Conservation (phyloP, 2,797 vertebrate genomes). For the Cirrhinus mrigala region DNA sequence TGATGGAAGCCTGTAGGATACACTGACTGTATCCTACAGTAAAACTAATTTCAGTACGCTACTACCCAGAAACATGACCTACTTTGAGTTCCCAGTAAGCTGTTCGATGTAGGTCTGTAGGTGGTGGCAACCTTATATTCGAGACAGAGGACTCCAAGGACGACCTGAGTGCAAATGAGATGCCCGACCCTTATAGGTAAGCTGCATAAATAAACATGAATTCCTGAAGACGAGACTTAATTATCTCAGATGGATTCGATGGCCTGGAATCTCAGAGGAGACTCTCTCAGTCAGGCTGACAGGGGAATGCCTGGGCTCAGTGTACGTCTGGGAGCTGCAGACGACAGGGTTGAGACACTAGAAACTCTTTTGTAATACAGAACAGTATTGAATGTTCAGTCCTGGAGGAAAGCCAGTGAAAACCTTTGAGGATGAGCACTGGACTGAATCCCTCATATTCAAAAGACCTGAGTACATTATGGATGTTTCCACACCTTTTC, state of each 20-base stretch:
- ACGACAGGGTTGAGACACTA: slow-evolving; percentile 30
- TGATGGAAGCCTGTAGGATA: slow-evolving; percentile 52
- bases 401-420: background rate
- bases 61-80: slow-evolving; percentile 60
- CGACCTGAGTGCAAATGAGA: slow-evolving; percentile 20
- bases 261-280: slow-evolving; percentile 20
- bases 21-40: slow-evolving; percentile 11
- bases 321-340: background rate
- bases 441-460: background rate
- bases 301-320: slow-evolving; percentile 1
- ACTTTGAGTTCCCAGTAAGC: slow-evolving; percentile 50
- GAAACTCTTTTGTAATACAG: slow-evolving; percentile 13
- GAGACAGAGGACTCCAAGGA: slow-evolving; percentile 5
- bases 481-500: background rate
- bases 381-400: slow-evolving; percentile 15
- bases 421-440: slow-evolving; percentile 1
- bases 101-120: slow-evolving; percentile 48
- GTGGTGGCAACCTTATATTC: slow-evolving; percentile 50
- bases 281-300: slow-evolving; percentile 34
- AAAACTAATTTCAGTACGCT: slow-evolving; percentile 51
- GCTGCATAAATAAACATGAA: slow-evolving; percentile 42
- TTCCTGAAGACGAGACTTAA: slow-evolving; percentile 13
- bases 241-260: slow-evolving; percentile 32
- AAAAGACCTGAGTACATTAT: background rate
- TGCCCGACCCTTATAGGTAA: background rate